phyloP scores from a whole-genome alignment of 2,797 vertebrate genomes.

The Botia almorhae region DNA sequence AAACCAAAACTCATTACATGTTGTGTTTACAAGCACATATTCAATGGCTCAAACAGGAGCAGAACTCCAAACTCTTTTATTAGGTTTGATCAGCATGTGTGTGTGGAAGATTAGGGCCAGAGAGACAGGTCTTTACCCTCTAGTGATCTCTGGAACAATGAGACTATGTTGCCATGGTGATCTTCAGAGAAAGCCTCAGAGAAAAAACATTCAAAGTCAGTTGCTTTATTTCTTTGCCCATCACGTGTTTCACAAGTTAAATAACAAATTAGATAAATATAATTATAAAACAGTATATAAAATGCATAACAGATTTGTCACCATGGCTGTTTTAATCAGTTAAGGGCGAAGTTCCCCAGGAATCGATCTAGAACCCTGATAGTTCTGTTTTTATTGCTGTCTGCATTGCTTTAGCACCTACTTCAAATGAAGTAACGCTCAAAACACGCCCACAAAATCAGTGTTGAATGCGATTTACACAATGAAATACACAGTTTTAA shows the following conservation, averaged over 20 bases:
- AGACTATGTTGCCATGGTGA: constrained; percentile 32
- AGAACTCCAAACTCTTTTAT: constrained; percentile 42
- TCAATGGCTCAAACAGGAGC: constrained; percentile 5
- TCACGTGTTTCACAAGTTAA: background rate
- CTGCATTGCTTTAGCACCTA: no score
- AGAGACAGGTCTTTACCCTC: constrained; percentile 28
- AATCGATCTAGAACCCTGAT: no score
- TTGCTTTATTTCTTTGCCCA: constrained; percentile 23
- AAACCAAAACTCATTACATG: constrained; percentile 27
- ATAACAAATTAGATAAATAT: background rate
- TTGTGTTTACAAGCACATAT: constrained; percentile 15
- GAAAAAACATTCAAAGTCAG: constrained; percentile 17
- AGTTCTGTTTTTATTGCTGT: no score
- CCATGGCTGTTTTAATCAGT: no score
- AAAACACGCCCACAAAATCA: no score
- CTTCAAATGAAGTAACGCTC: no score
- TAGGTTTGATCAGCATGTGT: constrained; percentile 36
- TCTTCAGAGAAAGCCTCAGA: constrained; percentile 12
- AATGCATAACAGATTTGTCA: no score
- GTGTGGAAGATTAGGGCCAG: constrained; percentile 36
- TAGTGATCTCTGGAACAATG: constrained; percentile 31
- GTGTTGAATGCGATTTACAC: no score
- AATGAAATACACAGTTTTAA: no score
- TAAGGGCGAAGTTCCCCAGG: no score
- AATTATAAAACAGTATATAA: background rate